Conservation (phyloP, 37 sponge, comb jelly and placozoan genomes). For the Sycon ciliatum region DNA sequence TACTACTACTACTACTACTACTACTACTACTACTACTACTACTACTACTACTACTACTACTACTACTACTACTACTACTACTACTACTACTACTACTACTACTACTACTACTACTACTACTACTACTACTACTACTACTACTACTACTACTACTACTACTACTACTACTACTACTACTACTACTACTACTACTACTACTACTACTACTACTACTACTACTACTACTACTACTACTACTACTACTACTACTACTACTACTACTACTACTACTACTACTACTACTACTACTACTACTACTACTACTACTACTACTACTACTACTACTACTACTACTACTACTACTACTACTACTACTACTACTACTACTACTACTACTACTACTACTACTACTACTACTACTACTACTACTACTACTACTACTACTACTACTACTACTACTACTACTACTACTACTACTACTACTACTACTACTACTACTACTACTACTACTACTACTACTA, state of each 20-base stretch:
- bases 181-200: slow-evolving; percentile 9
- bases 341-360: slow-evolving; percentile 9
- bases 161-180: slow-evolving; percentile 9
- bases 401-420: slow-evolving; percentile 9
- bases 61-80: slow-evolving; percentile 9
- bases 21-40: slow-evolving; percentile 9
- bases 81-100: slow-evolving; percentile 9
- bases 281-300: slow-evolving; percentile 9
- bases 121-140: slow-evolving; percentile 9
- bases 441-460: slow-evolving; percentile 9
- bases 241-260: slow-evolving; percentile 9
- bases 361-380: slow-evolving; percentile 9
- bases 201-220: slow-evolving; percentile 9
- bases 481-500: slow-evolving; percentile 9
- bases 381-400: slow-evolving; percentile 9
- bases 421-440: slow-evolving; percentile 9
- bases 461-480: slow-evolving; percentile 9
- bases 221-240: slow-evolving; percentile 9
- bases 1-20: slow-evolving; percentile 9
- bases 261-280: slow-evolving; percentile 9
- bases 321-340: slow-evolving; percentile 9
- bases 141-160: slow-evolving; percentile 9
- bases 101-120: slow-evolving; percentile 9
- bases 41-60: slow-evolving; percentile 9
- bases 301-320: slow-evolving; percentile 9